phyloP scores from a whole-genome alignment of 2,888 invertebrate species.

The Crocallis elinguaria region DNA sequence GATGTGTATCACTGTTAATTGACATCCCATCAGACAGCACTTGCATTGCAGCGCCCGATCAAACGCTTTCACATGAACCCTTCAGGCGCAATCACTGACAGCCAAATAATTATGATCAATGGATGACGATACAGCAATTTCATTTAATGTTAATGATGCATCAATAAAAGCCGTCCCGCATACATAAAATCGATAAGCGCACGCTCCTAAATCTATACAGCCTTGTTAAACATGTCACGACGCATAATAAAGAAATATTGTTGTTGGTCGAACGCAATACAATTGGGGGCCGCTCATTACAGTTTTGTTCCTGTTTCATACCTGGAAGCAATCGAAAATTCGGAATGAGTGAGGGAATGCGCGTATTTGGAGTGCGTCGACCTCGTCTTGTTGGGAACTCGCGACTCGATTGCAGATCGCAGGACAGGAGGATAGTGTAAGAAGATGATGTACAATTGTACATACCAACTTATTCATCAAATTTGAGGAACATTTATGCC shows the following conservation, averaged over 20 bases:
- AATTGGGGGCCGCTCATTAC: slow-evolving; percentile 56
- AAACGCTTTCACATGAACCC: slow-evolving; percentile 26
- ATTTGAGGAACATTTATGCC: background rate
- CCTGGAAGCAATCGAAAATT: slow-evolving; percentile 58
- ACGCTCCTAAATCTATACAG: slow-evolving; percentile 51
- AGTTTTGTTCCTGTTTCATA: slow-evolving; percentile 59
- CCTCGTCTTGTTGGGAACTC: slow-evolving; percentile 48
- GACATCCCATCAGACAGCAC: slow-evolving; percentile 56
- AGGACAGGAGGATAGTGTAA: slow-evolving; percentile 14
- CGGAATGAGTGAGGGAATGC: slow-evolving; percentile 61
- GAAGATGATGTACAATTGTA: background rate
- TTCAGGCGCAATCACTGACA: slow-evolving; percentile 55
- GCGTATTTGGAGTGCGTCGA: slow-evolving; percentile 60
- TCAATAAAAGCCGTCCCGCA: slow-evolving; percentile 62
- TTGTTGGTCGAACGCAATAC: slow-evolving; percentile 49
- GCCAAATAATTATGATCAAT: slow-evolving; percentile 65
- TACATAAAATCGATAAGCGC: slow-evolving; percentile 64
- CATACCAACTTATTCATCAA: background rate
- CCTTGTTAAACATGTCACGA: slow-evolving; percentile 59
- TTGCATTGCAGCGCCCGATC: slow-evolving; percentile 35
- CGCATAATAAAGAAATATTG: slow-evolving; percentile 54
- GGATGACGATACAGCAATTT: slow-evolving; percentile 63
- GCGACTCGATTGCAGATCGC: slow-evolving; percentile 36
- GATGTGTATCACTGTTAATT: slow-evolving; percentile 64
- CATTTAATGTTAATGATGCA: slow-evolving; percentile 68